These are phyloP conservation scores for Polyommatus iphigenia DNA, from an alignment of 2,888 invertebrate genomes.

Conservation along the genomic window DNA sequence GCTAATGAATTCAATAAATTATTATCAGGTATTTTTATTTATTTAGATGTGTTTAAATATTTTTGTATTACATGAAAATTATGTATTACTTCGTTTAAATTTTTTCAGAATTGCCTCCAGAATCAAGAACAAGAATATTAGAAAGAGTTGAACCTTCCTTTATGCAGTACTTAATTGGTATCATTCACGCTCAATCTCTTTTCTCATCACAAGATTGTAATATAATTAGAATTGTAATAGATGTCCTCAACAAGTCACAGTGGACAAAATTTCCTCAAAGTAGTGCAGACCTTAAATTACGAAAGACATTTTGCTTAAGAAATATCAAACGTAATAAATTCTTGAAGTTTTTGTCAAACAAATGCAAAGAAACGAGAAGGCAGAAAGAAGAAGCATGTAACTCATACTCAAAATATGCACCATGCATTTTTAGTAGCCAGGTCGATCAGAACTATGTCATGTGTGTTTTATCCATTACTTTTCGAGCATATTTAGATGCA, in stretches of 20 bases:
- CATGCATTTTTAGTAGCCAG: conserved; percentile 33
- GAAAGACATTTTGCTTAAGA: conserved; percentile 41
- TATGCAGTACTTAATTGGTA: conserved; percentile 60
- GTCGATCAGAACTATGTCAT: conserved; percentile 51
- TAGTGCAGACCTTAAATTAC: conserved; percentile 39
- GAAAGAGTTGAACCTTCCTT: conserved; percentile 62
- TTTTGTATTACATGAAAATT: background rate
- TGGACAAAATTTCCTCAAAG: conserved; percentile 51
- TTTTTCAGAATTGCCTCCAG: conserved; percentile 61
- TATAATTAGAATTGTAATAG: conserved; percentile 52
- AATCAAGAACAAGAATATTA: conserved; percentile 56
- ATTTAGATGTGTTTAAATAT: background rate
- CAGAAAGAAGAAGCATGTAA: conserved; percentile 31
- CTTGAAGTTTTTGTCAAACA: conserved; percentile 49
- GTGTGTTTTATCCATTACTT: conserved; percentile 55
- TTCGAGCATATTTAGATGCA: conserved; percentile 64
- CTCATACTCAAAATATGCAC: conserved; percentile 50
- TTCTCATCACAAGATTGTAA: conserved; percentile 51
- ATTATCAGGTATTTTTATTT: conserved; percentile 52
- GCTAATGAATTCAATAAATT: conserved; percentile 62
- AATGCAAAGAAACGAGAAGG: conserved; percentile 41
- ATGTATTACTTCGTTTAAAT: conserved; percentile 24
- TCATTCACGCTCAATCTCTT: conserved; percentile 51
- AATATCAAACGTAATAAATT: conserved; percentile 49
- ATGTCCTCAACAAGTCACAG: conserved; percentile 51